phyloP scores from a whole-genome alignment of 2,888 invertebrate species.

The Nemurella pictetii region DNA sequence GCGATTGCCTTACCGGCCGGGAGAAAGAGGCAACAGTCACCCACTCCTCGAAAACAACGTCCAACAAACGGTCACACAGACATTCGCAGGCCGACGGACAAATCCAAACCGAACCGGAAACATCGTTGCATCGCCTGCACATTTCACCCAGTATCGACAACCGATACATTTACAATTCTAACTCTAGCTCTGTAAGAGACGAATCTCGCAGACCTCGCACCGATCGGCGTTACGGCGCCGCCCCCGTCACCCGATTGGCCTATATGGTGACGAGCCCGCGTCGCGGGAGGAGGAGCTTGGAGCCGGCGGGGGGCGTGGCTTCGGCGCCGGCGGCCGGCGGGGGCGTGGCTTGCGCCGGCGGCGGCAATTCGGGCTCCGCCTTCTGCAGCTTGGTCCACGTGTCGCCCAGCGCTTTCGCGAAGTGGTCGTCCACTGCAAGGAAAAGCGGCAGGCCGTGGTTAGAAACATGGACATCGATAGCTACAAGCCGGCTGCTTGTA shows the following conservation, averaged over 20 bases:
- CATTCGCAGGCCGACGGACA: too few species aligned
- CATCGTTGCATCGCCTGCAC: too few species aligned
- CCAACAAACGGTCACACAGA: too few species aligned
- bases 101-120: too few species aligned
- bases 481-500: neutral
- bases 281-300: neutral
- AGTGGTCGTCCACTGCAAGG: constrained; percentile 84
- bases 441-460: constrained; percentile 53
- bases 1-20: too few species aligned
- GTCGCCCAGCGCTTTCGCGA: constrained; percentile 77
- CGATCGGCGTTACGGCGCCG: neutral
- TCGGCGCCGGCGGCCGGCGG: constrained; percentile 8
- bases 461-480: constrained; percentile 42
- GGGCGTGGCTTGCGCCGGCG: neutral
- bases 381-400: constrained; percentile 52
- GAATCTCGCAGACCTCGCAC: too few species aligned
- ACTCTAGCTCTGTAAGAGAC: too few species aligned
- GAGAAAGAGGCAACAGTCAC: too few species aligned
- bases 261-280: constrained; percentile 38
- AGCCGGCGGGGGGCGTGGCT: constrained; percentile 25
- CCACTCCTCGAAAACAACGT: too few species aligned
- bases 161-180: too few species aligned
- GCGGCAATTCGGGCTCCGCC: constrained; percentile 17
- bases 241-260: neutral
- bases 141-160: too few species aligned